A percentile compares a stretch with the other conserved stretches of the same genome.
Conservation (phyloP, 2,888 invertebrate species). For the Octodonta nipae region DNA sequence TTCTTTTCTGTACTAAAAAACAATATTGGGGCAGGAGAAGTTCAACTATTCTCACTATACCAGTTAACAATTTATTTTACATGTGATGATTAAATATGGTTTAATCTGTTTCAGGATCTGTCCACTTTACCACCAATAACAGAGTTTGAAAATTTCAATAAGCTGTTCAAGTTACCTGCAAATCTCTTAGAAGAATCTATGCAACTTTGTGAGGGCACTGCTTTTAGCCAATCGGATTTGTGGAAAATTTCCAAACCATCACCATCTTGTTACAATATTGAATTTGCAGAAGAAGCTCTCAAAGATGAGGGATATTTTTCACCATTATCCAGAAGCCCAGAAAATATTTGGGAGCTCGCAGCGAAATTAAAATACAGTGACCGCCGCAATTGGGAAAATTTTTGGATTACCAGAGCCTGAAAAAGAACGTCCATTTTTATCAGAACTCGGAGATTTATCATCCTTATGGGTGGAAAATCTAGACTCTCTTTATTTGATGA, state of each 20-base stretch:
- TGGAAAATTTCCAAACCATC: constrained; percentile 1
- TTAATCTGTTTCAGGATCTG: constrained; percentile 18
- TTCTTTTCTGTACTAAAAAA: no score
- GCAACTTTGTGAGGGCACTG: background rate
- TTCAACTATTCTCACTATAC: no score
- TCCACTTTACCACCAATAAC: constrained; percentile 18
- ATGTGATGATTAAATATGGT: no score
- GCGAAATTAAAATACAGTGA: constrained; percentile 8
- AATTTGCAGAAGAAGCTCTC: constrained; percentile 6
- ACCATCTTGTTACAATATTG: background rate
- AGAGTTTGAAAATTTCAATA: constrained; percentile 14
- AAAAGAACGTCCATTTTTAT: constrained; percentile 30
- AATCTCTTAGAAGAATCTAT: constrained; percentile 8
- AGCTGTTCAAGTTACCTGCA: constrained; percentile 11
- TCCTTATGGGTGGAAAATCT: constrained; percentile 27
- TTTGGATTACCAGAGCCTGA: constrained; percentile 26
- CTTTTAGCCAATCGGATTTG: no score
- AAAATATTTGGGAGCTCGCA: constrained; percentile 27
- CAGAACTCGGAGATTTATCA: constrained; percentile 27
- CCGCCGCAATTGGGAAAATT: constrained; percentile 25
- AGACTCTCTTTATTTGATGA: constrained; percentile 21
- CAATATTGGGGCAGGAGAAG: no score
- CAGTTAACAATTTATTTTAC: no score
- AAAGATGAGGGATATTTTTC: constrained; percentile 20
- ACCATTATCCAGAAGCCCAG: constrained; percentile 14